Base-by-base conservation (phyloP, 1,140 invertebrate species). In the Aphaenogaster ashmeadi region DNA sequence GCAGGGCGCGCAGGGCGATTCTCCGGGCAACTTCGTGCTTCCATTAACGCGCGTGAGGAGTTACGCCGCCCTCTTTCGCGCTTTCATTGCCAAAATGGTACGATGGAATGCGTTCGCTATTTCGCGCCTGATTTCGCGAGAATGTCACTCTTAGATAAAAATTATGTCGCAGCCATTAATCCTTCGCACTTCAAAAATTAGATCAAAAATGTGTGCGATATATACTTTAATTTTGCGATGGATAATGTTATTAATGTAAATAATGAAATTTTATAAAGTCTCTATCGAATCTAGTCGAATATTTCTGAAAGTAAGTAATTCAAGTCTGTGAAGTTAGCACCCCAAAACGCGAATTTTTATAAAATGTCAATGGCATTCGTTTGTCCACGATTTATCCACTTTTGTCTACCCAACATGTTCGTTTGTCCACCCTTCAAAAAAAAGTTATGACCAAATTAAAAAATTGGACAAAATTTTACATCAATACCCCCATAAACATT, bases 1-100 rank as follows among this genome's bases (percentile, higher is more conserved):
- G 87, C 33, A 13, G 50, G 11, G 58, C 47, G n/a, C 54, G 38
- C 11, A 18, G 41, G 64, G 6, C 8, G n/a, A 66, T 74, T 64
- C 74, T 87, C 54, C 38, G 80, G 13, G 38, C 15, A 84, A 50
- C 80, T 84, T 84, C 54, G 80, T 84, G 69, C 69, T 50, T 84
- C 80, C 69, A 84, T 84, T 84, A 84, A 84, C 56, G 80, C 54
- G 69, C 80, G 69, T 9, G 41, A 75, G 9, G 69, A 84, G 41
- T 84, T 84, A 81, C n/a, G 13, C 11, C 50, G 47, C 21, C n/a
- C 85, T 80, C 38, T 21, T 50, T 52, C 56, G 44, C 83, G 78
- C 36, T 79, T 86, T 86, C 74, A 50, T 67, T 60, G 52, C 11
- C 56, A 71, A 60, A 84, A 60, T 27, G 52, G 44, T 36, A 13